Percentiles rank a stretch among this genome's conserved stretches.
Evolutionary conservation across 2,797 vertebrate species (phyloP).

Genomic region (Brachyrhaphis roseni): DNA sequence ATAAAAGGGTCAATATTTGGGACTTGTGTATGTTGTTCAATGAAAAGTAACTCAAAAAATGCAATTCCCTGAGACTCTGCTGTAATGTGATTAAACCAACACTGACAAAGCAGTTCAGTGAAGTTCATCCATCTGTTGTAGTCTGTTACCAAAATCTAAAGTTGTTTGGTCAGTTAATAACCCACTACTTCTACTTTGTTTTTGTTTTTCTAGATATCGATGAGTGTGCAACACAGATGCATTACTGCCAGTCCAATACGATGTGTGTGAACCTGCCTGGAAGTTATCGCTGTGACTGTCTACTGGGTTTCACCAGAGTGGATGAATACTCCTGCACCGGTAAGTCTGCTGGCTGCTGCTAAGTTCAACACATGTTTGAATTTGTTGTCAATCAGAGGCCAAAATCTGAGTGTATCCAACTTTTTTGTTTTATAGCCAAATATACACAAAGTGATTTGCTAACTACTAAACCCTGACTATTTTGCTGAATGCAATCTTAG

Average conservation of each 20-base stretch:
- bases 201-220: conserved; percentile 87
- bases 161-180: conserved; percentile 18
- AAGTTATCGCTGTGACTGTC: conserved; percentile 91
- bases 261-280: conserved; percentile 91
- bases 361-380: background rate
- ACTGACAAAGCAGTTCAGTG: background rate
- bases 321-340: conserved; percentile 96
- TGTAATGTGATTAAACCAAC: conserved; percentile 17
- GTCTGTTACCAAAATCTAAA: background rate
- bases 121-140: conserved; percentile 7
- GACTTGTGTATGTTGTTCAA: background rate
- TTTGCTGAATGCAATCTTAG: background rate
- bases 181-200: conserved; percentile 43
- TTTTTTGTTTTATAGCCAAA: background rate
- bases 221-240: conserved; percentile 94
- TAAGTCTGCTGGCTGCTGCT: conserved; percentile 60
- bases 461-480: background rate
- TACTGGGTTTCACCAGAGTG: conserved; percentile 88
- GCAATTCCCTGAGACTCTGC: background rate
- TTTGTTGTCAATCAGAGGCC: background rate
- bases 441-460: background rate
- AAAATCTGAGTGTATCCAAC: background rate
- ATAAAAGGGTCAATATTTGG: background rate
- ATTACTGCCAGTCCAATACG: conserved; percentile 94
- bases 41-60: conserved; percentile 7